Evolutionary conservation across 2,797 vertebrate species (phyloP), one percentile per base, ranked within the genome.

Genomic region (Alca torda): DNA sequence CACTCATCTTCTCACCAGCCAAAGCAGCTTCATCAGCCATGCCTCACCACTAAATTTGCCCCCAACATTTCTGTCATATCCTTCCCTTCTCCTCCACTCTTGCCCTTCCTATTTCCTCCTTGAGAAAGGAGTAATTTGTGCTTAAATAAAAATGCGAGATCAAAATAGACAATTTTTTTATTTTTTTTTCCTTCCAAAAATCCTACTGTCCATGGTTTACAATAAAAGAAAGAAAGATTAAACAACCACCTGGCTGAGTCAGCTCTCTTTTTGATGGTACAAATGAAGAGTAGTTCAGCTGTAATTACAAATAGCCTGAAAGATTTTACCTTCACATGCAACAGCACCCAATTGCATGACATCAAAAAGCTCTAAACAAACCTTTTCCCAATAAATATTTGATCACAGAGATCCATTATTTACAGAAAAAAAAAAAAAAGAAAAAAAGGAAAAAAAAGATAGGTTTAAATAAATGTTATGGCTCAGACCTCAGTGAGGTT

Each of bases 361-460:
- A 94, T 21, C 61, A 28, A n/a, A 73, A 89, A 81, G 77, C 79
- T 84, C 79, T 54, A 92, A 89, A 87, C 30, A 90, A 78, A 37
- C 35, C 45, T 16, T 25, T 84, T 45, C 53, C 56, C 77, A 84
- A 83, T 90, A 93, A 96, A 97, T 96, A 86, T 96, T 96, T 94
- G 57, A 97, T 95, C 69, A 50, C 45, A 72, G 13, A 67, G 67
- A 93, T 84, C 51, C 65, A 84, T 95, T 96, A 94, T 93, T 94
- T 90, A 94, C 50, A 53, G 65, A 26, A 90, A 63, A 80, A 70
- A 65, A 70, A 65, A 51, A 61, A 80, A 70, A 65, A 50, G 37
- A 89, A 61, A 80, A 70, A 63, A n/a, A n/a, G n/a, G n/a, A n/a
- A 37, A 10, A 37, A 37, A 37, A 51, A 33, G 20, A 74, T 63